Conservation (phyloP, 2,888 invertebrate genomes). For the Acholoe squamosa region DNA sequence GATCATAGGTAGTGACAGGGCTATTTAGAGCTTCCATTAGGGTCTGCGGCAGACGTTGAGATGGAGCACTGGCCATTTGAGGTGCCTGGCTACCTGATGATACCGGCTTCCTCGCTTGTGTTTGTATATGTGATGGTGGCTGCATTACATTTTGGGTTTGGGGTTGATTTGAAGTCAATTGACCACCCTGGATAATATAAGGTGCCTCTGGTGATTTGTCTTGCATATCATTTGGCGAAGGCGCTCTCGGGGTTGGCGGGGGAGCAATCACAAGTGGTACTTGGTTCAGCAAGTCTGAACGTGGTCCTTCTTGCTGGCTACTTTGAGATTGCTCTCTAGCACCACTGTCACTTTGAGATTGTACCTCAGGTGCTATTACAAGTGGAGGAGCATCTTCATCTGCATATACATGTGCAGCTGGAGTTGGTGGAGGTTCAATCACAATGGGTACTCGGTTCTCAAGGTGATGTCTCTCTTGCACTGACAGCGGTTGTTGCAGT, state of each 20-base stretch:
- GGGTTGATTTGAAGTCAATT: neutral
- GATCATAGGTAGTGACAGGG: no score
- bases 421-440: slow-evolving; percentile 54
- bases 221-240: neutral
- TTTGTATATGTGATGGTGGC: neutral
- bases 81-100: neutral
- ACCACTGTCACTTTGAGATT: neutral
- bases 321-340: neutral
- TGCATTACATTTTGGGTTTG: slow-evolving; percentile 3
- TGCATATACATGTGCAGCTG: neutral
- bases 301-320: neutral
- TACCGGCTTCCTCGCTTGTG: neutral
- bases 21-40: no score
- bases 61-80: neutral
- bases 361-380: neutral
- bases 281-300: neutral
- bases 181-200: neutral
- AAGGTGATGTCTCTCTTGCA: neutral
- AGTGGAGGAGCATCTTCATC: neutral
- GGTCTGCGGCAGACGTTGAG: neutral
- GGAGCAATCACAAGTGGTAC: slow-evolving; percentile 38
- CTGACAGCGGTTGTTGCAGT: neutral
- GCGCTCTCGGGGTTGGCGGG: slow-evolving; percentile 43
- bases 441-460: neutral
- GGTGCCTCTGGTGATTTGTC: neutral